Percentiles rank a stretch among this genome's conserved stretches.
These are phyloP conservation scores for Pyralis farinalis DNA, from an alignment of 2,888 invertebrate species.

Conservation along the genomic window DNA sequence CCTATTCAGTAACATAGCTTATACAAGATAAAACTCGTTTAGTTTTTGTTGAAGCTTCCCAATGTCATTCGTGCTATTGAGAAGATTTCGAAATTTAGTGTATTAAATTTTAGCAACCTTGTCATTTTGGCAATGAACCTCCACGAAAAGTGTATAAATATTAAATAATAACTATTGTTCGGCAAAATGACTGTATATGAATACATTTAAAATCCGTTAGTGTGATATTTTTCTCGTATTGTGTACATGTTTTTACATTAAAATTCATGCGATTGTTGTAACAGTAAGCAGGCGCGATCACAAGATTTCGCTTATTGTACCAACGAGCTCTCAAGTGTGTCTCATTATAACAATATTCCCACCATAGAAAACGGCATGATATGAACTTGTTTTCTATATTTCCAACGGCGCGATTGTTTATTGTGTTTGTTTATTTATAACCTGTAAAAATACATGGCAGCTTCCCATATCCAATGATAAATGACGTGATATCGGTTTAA, in stretches of 20 bases:
- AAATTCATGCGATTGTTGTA: slow-evolving; percentile 36
- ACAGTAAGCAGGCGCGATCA: slow-evolving; percentile 22
- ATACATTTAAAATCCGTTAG: slow-evolving; percentile 13
- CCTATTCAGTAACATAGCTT: background rate
- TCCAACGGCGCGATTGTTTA: slow-evolving; percentile 18
- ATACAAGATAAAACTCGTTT: background rate
- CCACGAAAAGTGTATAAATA: slow-evolving; percentile 25
- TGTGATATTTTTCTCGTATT: slow-evolving; percentile 21
- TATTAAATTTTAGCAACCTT: slow-evolving; percentile 33
- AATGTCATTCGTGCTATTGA: slow-evolving; percentile 31
- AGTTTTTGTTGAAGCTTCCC: slow-evolving; percentile 16
- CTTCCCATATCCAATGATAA: slow-evolving; percentile 16
- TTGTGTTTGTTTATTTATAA: slow-evolving; percentile 16
- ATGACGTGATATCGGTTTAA: slow-evolving; percentile 16
- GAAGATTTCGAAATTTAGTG: slow-evolving; percentile 30
- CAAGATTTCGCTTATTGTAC: slow-evolving; percentile 53
- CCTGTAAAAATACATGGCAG: slow-evolving; percentile 15
- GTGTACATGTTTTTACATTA: slow-evolving; percentile 32
- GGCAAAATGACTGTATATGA: slow-evolving; percentile 14
- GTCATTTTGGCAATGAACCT: slow-evolving; percentile 44
- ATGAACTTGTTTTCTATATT: slow-evolving; percentile 27
- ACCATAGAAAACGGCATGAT: slow-evolving; percentile 34
- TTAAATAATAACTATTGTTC: slow-evolving; percentile 33
- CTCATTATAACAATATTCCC: slow-evolving; percentile 45
- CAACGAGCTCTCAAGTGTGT: slow-evolving; percentile 34